Base-by-base conservation (phyloP, 1,140 invertebrate genomes). In the Cydia fagiglandana region DNA sequence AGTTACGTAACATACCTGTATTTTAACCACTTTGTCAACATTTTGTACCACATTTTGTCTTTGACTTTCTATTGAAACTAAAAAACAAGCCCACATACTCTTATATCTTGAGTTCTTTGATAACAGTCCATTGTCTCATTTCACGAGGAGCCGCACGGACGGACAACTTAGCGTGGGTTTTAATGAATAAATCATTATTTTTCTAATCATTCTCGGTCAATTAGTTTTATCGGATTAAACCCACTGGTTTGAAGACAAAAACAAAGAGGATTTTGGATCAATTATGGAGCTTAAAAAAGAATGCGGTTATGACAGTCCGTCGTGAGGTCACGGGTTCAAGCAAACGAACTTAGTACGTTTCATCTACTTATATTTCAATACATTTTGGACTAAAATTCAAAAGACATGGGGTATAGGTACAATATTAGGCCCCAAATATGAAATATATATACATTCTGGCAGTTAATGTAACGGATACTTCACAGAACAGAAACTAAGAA, bases 171-270 rank as follows among this genome's bases (percentile, higher is more conserved):
- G 66, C 66, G 66, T 70, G 66, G 66, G 66, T 17, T 38, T 70
- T 70, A 38, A 68, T 70, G 66, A 70, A 70, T 70, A 70, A 70
- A 70, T 70, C 66, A 70, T 70, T 70, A 70, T 38, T 38, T 38
- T 38, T 70, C 30, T 70, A 70, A 70, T 70, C 66, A 70, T 38
- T n/a, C 17, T 34, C 66, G 34, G 66, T 70, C 66, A 70, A 70
- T 70, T 70, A 70, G 34, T 17, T 70, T 38, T 70, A 70, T 70
- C 66, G 66, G 66, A 70, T 70, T 70, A 38, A 38, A 30, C 66
- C 34, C 64, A 66, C 24, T 66, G 30, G 56, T 41, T 38, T 70
- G 30, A 70, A 70, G 66, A 70, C 66, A 70, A 70, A 66, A 70
- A 70, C 66, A 70, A 70, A 70, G 66, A 38, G 64, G 20, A 30